These are phyloP conservation scores for Drosophila yooni DNA, from an alignment of 2,888 invertebrate genomes.

Conservation along the genomic window DNA sequence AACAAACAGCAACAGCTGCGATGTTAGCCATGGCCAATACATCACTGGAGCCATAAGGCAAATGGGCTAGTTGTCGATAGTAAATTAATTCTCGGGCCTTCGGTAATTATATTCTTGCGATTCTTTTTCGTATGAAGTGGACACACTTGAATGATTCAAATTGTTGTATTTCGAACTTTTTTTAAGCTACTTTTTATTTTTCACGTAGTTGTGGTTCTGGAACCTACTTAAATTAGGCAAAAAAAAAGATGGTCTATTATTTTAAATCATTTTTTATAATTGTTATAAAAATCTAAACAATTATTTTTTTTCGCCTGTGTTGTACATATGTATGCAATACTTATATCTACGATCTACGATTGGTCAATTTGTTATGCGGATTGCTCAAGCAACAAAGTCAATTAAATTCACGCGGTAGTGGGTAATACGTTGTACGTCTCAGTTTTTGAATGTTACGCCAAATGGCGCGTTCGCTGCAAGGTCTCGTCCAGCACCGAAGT, in stretches of 20 bases:
- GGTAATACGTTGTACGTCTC: constrained; percentile 33
- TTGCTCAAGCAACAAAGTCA: constrained; percentile 46
- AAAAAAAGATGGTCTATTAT: too few species aligned
- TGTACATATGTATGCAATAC: neutral
- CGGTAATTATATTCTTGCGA: neutral
- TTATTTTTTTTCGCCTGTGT: neutral
- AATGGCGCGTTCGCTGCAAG: constrained; percentile 59
- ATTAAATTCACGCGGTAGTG: constrained; percentile 50
- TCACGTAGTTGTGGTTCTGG: neutral
- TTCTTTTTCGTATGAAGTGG: neutral
- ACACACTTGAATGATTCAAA: neutral
- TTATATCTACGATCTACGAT: constrained; percentile 19
- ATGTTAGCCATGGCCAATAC: constrained; percentile 3
- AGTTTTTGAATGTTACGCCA: constrained; percentile 54
- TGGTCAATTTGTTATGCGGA: constrained; percentile 26
- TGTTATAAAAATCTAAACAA: too few species aligned
- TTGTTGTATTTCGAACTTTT: neutral
- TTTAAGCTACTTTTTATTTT: neutral
- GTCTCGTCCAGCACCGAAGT: constrained; percentile 63
- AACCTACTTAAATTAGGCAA: neutral
- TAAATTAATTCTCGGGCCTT: neutral
- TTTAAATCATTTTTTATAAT: too few species aligned
- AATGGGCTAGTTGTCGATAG: neutral
- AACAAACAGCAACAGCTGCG: constrained; percentile 14
- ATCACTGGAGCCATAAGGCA: neutral